Percentiles rank a stretch among this genome's conserved stretches.
phyloP scores from a whole-genome alignment of 2,113 vertebrate genomes.

The Erinaceus europaeus region DNA sequence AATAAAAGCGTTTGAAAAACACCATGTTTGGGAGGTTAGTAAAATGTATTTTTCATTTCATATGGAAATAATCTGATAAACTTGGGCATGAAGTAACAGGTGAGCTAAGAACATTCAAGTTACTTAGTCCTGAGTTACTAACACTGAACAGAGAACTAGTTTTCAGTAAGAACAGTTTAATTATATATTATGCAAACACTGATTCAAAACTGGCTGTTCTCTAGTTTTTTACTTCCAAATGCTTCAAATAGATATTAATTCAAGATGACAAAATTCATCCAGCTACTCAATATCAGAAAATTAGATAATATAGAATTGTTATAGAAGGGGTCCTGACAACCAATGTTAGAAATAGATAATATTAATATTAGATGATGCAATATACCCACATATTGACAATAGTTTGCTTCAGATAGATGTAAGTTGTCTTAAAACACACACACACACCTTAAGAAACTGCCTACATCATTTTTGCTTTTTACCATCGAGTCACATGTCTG shows the following conservation, averaged over 20 bases:
- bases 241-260: constrained; percentile 6
- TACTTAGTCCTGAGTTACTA: constrained; percentile 55
- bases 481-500: background rate
- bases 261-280: background rate
- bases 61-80: constrained; percentile 72
- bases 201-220: background rate
- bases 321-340: background rate
- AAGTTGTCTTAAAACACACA: background rate
- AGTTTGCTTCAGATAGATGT: background rate
- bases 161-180: constrained; percentile 62
- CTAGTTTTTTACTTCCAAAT: background rate
- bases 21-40: constrained; percentile 51
- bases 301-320: background rate
- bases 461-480: background rate
- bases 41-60: constrained; percentile 71
- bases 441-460: background rate
- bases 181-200: background rate
- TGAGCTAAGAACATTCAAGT: constrained; percentile 57
- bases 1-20: too few relatives aligned
- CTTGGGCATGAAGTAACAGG: constrained; percentile 63
- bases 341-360: constrained; percentile 8
- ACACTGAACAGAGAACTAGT: constrained; percentile 44
- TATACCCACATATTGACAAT: background rate
- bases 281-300: constrained; percentile 28
- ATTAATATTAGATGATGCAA: background rate